phyloP scores from a whole-genome alignment of 2,888 invertebrate genomes.

The Cerastis rubricosa region DNA sequence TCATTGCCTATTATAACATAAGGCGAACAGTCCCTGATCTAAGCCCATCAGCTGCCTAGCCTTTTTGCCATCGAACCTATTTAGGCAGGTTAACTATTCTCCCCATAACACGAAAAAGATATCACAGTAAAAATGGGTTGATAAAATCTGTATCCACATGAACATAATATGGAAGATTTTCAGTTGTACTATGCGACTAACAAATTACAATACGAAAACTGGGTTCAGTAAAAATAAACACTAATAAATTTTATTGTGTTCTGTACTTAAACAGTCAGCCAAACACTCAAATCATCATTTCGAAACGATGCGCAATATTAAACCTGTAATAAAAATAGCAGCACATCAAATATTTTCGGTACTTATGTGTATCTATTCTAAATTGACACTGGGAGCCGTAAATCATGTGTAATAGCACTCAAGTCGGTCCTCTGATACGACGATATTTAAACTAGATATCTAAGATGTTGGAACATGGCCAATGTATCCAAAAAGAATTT shows the following conservation, averaged over 20 bases:
- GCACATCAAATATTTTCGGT: slow-evolving; percentile 49
- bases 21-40: not conserved
- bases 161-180: not conserved
- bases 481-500: slow-evolving; percentile 81
- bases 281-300: slow-evolving; percentile 38
- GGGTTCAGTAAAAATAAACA: slow-evolving; percentile 26
- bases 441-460: slow-evolving; percentile 82
- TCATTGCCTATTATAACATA: not conserved
- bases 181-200: not conserved
- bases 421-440: slow-evolving; percentile 81
- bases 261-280: slow-evolving; percentile 10
- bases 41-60: not conserved
- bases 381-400: slow-evolving; percentile 79
- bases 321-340: slow-evolving; percentile 47
- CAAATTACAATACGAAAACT: slow-evolving; percentile 3
- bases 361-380: slow-evolving; percentile 63
- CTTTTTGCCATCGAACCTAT: not conserved
- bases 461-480: slow-evolving; percentile 81
- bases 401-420: slow-evolving; percentile 82
- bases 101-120: not conserved
- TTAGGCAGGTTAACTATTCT: not conserved
- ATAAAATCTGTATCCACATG: not conserved
- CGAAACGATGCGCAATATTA: slow-evolving; percentile 25
- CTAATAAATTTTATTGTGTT: slow-evolving; percentile 18
- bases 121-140: not conserved